Conservation (phyloP, 2,888 invertebrate genomes). For the Palloptera scutellata region DNA sequence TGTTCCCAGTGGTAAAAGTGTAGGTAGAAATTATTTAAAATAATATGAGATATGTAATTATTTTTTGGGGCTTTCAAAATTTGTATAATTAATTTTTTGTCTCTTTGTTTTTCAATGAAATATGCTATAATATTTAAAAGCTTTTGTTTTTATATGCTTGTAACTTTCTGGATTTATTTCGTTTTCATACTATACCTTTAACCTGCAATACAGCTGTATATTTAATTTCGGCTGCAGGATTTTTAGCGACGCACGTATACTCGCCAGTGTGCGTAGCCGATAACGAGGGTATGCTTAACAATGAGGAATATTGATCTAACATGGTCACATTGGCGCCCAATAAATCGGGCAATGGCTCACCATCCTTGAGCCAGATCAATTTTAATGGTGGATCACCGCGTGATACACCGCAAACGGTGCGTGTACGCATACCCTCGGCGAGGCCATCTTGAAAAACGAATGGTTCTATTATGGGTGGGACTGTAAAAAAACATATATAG, state of each 20-base stretch:
- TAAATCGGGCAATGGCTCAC: conserved; percentile 72
- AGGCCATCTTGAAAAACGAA: conserved; percentile 85
- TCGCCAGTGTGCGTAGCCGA: conserved; percentile 79
- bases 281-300: conserved; percentile 79
- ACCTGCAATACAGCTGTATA: conserved; percentile 82
- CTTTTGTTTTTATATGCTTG: neutral
- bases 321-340: conserved; percentile 73
- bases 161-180: conserved; percentile 13
- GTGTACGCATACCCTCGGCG: conserved; percentile 82
- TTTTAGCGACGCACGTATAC: conserved; percentile 81
- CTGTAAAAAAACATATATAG: conserved; percentile 66
- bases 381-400: conserved; percentile 82
- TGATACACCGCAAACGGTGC: conserved; percentile 82
- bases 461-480: conserved; percentile 86
- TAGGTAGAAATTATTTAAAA: too few relatives aligned
- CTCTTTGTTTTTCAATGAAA: neutral
- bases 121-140: neutral
- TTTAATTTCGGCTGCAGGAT: conserved; percentile 80
- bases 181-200: conserved; percentile 74
- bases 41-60: neutral
- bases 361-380: conserved; percentile 85
- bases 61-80: neutral
- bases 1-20: neutral
- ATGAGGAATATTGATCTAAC: conserved; percentile 79
- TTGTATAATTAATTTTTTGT: neutral